These are phyloP conservation scores for Limnothrissa miodon DNA, from an alignment of 2,113 vertebrate species.

Conservation along the genomic window DNA sequence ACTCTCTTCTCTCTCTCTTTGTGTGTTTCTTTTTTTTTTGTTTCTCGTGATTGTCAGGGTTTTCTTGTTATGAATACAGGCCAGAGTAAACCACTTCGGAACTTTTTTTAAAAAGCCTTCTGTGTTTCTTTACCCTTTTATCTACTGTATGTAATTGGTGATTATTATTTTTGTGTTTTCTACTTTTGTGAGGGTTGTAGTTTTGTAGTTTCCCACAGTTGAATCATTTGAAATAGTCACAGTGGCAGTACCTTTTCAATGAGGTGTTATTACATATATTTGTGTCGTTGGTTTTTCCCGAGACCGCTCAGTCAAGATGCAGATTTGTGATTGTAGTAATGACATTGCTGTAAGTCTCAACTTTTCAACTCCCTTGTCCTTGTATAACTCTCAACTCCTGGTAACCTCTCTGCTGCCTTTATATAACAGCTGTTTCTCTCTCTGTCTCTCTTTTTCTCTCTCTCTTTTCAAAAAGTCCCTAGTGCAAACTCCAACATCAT, in stretches of 20 bases:
- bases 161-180: constrained; percentile 29
- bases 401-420: neutral
- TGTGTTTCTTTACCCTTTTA: constrained; percentile 16
- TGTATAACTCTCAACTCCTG: constrained; percentile 10
- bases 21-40: too few species aligned
- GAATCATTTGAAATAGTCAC: constrained; percentile 23
- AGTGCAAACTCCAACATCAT: neutral
- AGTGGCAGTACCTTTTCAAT: constrained; percentile 36
- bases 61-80: constrained; percentile 40
- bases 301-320: constrained; percentile 32
- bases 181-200: constrained; percentile 39
- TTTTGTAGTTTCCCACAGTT: constrained; percentile 40
- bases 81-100: constrained; percentile 45
- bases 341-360: constrained; percentile 30
- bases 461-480: neutral
- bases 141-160: constrained; percentile 1
- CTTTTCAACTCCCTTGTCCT: constrained; percentile 29
- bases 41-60: constrained; percentile 42
- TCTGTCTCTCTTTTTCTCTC: neutral
- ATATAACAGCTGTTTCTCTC: neutral
- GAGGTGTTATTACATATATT: constrained; percentile 8
- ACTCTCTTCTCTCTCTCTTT: neutral
- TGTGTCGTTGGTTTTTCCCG: constrained; percentile 21
- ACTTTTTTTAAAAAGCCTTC: constrained; percentile 36
- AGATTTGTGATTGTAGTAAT: constrained; percentile 35